These are phyloP conservation scores for Tetrax tetrax DNA, from an alignment of 2,113 vertebrate genomes.

Conservation along the genomic window DNA sequence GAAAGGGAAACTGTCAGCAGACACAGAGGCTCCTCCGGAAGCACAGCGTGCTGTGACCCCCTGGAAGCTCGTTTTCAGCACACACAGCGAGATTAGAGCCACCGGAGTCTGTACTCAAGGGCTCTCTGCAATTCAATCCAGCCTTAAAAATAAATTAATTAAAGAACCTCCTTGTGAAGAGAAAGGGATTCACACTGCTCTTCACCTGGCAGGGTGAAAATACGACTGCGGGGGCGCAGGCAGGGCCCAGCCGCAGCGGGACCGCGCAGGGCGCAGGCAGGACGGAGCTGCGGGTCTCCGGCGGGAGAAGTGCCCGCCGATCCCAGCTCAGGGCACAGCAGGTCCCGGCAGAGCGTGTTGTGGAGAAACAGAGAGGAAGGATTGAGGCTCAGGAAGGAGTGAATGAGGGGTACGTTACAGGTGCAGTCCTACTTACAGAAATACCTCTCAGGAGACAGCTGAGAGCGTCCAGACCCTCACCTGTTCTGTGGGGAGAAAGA, in stretches of 20 bases:
- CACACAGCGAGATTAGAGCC: not conserved
- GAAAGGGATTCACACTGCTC: not conserved
- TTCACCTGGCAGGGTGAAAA: not conserved
- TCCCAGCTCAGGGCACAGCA: not conserved
- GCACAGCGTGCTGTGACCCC: not conserved
- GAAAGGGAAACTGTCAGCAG: not conserved
- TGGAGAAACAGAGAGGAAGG: not conserved
- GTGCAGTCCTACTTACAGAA: not conserved
- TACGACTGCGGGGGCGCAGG: accelerated
- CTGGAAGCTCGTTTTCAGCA: not conserved
- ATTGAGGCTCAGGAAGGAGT: not conserved
- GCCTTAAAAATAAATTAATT: not conserved
- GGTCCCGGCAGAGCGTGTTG: not conserved
- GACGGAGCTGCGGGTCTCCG: not conserved
- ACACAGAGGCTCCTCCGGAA: not conserved
- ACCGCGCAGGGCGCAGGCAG: not conserved
- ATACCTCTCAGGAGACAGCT: not conserved
- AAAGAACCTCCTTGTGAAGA: not conserved
- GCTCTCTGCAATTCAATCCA: not conserved
- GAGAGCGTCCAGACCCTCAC: not conserved
- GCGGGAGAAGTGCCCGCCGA: not conserved
- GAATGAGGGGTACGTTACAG: not conserved
- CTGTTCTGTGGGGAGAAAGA: not conserved
- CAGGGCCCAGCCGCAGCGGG: not conserved
- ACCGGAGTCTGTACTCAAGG: not conserved